Evolutionary conservation across 2,888 invertebrate species (phyloP).

Genomic region (Ctena decussata): DNA sequence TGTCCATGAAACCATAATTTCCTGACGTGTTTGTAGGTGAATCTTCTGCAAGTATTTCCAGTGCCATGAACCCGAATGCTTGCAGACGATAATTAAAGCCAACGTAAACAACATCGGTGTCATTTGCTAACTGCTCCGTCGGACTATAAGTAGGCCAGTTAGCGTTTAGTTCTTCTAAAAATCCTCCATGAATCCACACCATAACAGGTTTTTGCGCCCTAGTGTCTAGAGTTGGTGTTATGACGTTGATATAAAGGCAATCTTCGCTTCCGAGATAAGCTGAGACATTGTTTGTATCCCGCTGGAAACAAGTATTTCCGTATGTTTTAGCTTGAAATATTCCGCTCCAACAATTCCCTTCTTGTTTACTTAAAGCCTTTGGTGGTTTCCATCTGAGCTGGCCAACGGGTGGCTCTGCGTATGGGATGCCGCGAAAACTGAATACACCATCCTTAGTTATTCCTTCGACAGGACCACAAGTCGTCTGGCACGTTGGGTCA

Average conservation of each 20-base stretch:
- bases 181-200: constrained; percentile 85
- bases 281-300: constrained; percentile 47
- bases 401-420: constrained; percentile 70
- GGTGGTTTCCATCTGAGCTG: constrained; percentile 71
- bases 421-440: constrained; percentile 75
- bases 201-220: constrained; percentile 78
- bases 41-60: constrained; percentile 84
- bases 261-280: constrained; percentile 48
- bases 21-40: constrained; percentile 64
- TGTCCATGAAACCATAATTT: constrained; percentile 80
- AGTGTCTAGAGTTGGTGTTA: constrained; percentile 79
- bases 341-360: constrained; percentile 70
- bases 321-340: constrained; percentile 59
- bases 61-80: constrained; percentile 93
- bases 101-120: constrained; percentile 94
- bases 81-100: constrained; percentile 94
- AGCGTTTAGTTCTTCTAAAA: constrained; percentile 68
- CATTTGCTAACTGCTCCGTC: constrained; percentile 92
- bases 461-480: constrained; percentile 73
- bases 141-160: constrained; percentile 87
- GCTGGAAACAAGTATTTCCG: constrained; percentile 70
- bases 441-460: constrained; percentile 45
- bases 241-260: constrained; percentile 68
- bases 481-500: too few relatives aligned
- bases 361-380: constrained; percentile 20